Conservation (phyloP, 2,797 vertebrate genomes). For the Aphelocoma californica region DNA sequence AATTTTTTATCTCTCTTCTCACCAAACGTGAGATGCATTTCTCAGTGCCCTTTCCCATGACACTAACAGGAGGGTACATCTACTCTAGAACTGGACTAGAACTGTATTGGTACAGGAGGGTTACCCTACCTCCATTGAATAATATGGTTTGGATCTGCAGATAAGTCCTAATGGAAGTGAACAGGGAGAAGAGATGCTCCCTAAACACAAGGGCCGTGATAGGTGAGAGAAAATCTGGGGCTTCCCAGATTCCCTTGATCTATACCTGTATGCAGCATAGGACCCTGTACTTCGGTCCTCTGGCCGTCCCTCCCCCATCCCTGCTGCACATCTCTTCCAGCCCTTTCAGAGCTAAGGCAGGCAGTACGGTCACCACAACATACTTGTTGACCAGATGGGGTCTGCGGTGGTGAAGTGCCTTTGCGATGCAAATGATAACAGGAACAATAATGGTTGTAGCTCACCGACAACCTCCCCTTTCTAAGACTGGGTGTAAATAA, state of each 20-base stretch:
- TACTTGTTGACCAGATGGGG: background rate
- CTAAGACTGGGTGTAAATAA: conserved; percentile 14
- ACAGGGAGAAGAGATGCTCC: background rate
- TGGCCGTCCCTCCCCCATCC: background rate
- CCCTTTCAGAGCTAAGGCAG: background rate
- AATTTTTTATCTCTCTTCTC: background rate
- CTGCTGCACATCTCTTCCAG: background rate
- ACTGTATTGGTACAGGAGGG: background rate
- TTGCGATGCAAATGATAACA: conserved; percentile 7
- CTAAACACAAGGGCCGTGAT: fast-evolving
- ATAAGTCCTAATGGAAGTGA: background rate
- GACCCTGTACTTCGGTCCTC: background rate
- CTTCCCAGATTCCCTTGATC: background rate
- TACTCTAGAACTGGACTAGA: background rate
- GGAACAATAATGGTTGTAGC: conserved; percentile 4
- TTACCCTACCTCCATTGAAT: background rate
- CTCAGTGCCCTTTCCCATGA: background rate
- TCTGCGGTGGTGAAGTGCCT: background rate
- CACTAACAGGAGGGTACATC: background rate
- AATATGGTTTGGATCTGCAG: background rate
- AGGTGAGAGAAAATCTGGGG: background rate
- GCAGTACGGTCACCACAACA: background rate
- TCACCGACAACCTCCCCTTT: conserved; percentile 14
- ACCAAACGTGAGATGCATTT: background rate
- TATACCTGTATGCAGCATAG: background rate